Percentiles rank a stretch among this genome's conserved stretches.
Conservation (phyloP, 2,888 invertebrate species). For the Andrena dorsata region DNA sequence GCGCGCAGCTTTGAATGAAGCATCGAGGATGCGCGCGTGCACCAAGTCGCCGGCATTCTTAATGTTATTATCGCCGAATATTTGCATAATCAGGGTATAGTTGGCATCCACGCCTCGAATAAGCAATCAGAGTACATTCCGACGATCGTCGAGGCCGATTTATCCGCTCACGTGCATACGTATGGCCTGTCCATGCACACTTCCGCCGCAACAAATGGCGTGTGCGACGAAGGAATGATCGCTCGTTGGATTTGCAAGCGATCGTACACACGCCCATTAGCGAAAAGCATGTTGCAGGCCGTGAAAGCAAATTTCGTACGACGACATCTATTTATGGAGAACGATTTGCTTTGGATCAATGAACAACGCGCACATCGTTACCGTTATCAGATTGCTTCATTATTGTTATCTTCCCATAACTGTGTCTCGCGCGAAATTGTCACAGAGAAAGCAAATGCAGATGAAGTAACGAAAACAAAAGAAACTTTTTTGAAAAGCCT, state of each 20-base stretch:
- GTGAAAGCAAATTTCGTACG: neutral
- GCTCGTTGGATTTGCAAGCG: conserved; percentile 13
- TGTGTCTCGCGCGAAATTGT: too few species aligned
- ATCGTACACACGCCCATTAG: neutral
- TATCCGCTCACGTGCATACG: conserved; percentile 66
- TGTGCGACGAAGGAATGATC: conserved; percentile 13
- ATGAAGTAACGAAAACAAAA: too few species aligned
- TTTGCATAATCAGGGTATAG: conserved; percentile 65
- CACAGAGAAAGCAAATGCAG: too few species aligned
- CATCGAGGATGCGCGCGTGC: conserved; percentile 25
- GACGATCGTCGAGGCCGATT: conserved; percentile 66
- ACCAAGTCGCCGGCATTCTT: conserved; percentile 38
- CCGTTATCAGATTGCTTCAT: too few species aligned
- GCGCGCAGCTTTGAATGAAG: neutral
- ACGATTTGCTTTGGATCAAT: neutral
- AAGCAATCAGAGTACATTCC: conserved; percentile 61
- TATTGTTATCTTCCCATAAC: too few species aligned
- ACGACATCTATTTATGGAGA: neutral
- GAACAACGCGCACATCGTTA: too few species aligned
- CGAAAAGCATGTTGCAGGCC: neutral
- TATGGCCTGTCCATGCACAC: conserved; percentile 60
- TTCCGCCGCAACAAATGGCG: conserved; percentile 46
- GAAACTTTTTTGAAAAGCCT: too few species aligned
- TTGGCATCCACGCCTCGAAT: conserved; percentile 59
- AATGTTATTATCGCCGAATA: conserved; percentile 55